Conservation (phyloP, 2,888 invertebrate species). For the Temnothorax unifasciatus region DNA sequence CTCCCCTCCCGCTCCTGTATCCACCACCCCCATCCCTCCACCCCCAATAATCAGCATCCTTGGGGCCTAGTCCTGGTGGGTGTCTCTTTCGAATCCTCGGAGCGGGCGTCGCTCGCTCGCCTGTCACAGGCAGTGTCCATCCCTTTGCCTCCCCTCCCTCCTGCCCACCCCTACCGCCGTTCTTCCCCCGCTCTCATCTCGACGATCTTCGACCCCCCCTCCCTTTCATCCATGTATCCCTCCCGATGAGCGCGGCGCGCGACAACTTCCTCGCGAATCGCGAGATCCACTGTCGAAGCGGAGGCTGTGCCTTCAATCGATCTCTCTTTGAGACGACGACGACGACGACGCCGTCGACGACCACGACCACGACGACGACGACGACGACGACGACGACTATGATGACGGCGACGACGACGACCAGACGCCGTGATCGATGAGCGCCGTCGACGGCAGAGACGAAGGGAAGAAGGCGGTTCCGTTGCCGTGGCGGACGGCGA, state of each 20-base stretch:
- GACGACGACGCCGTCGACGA: not conserved
- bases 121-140: slow-evolving; percentile 47
- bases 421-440: slow-evolving; percentile 51
- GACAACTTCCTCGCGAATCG: slow-evolving; percentile 52
- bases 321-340: slow-evolving; percentile 42
- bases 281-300: slow-evolving; percentile 53
- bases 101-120: slow-evolving; percentile 55
- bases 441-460: slow-evolving; percentile 34
- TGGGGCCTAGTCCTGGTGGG: slow-evolving; percentile 32
- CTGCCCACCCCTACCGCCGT: not conserved
- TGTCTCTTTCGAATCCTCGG: slow-evolving; percentile 34
- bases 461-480: slow-evolving; percentile 32
- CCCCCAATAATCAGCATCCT: slow-evolving; percentile 27
- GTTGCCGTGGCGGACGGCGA: slow-evolving; percentile 31
- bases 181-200: not conserved
- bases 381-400: slow-evolving; percentile 13
- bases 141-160: not conserved
- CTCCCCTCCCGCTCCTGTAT: not conserved
- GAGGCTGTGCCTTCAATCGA: slow-evolving; percentile 53
- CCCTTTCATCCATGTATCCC: not conserved
- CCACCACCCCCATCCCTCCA: slow-evolving; percentile 5
- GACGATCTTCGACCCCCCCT: not conserved
- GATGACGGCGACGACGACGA: not conserved
- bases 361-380: slow-evolving; percentile 10
- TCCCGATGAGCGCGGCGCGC: slow-evolving; percentile 46